phyloP scores from a whole-genome alignment of 2,797 vertebrate species.

The Semotilus atromaculatus region DNA sequence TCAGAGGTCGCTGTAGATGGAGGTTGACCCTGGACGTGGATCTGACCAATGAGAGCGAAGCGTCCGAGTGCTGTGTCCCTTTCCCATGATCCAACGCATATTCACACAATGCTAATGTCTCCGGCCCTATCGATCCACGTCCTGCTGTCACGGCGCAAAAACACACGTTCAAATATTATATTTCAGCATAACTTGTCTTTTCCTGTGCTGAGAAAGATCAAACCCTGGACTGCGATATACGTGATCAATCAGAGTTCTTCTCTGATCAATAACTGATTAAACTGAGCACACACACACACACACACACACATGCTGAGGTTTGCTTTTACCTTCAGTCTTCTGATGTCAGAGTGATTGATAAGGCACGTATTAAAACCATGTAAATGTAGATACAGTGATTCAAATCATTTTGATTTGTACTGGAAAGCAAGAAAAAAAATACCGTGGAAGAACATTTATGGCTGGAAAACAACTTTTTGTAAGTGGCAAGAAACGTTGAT shows the following conservation, averaged over 20 bases:
- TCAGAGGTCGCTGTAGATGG: conserved; percentile 68
- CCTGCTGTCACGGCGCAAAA: conserved; percentile 55
- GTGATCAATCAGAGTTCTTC: conserved; percentile 71
- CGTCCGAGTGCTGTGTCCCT: conserved; percentile 58
- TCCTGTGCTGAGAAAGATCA: conserved; percentile 7
- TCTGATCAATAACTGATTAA: conserved; percentile 79
- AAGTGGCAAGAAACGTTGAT: no score
- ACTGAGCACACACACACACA: conserved; percentile 18
- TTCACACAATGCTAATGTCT: conserved; percentile 80
- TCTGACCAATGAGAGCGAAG: conserved; percentile 67
- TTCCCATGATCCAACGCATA: conserved; percentile 74
- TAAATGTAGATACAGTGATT: background rate
- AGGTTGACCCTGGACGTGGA: conserved; percentile 53
- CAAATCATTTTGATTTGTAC: background rate
- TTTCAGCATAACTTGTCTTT: background rate
- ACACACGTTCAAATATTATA: background rate
- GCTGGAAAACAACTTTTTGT: no score
- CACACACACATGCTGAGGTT: conserved; percentile 60
- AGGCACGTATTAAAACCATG: no score
- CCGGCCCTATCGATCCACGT: conserved; percentile 72
- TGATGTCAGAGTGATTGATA: background rate
- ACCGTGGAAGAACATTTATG: no score
- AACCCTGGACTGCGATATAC: conserved; percentile 1
- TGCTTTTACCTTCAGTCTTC: background rate
- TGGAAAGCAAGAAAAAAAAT: background rate